Conservation (phyloP, 2,888 invertebrate genomes). For the Drosophila nigricruria region DNA sequence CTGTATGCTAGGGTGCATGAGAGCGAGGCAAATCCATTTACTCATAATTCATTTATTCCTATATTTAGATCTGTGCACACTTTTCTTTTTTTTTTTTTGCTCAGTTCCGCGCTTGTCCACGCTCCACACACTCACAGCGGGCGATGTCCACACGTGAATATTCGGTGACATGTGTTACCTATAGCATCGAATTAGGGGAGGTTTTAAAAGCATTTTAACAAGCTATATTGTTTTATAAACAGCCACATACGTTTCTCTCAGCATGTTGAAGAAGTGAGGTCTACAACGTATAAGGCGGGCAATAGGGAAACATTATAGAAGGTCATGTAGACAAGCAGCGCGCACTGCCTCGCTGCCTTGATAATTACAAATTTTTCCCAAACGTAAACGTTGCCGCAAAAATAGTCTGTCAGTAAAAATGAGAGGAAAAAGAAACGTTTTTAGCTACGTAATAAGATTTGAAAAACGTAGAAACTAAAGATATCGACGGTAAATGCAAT, state of each 20-base stretch:
- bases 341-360: not conserved
- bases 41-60: constrained; percentile 82
- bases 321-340: too few relatives aligned
- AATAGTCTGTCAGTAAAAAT: constrained; percentile 20
- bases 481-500: constrained; percentile 46
- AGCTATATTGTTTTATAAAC: not conserved
- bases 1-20: constrained; percentile 59
- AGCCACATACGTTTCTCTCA: not conserved
- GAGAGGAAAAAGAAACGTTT: constrained; percentile 31
- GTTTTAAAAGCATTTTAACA: constrained; percentile 2
- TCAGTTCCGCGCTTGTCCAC: constrained; percentile 29
- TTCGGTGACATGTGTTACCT: constrained; percentile 5
- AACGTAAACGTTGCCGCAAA: not conserved
- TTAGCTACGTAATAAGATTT: constrained; percentile 42
- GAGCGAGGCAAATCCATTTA: constrained; percentile 80
- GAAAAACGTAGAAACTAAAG: constrained; percentile 34
- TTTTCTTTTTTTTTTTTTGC: constrained; percentile 24
- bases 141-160: constrained; percentile 32
- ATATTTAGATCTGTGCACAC: constrained; percentile 63
- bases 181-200: constrained; percentile 4
- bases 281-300: not conserved
- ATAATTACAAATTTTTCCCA: not conserved
- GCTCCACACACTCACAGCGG: constrained; percentile 28
- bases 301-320: not conserved
- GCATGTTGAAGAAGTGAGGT: not conserved